Evolutionary conservation across 2,113 vertebrate species (phyloP).

Genomic region (Aleadryas rufinucha): DNA sequence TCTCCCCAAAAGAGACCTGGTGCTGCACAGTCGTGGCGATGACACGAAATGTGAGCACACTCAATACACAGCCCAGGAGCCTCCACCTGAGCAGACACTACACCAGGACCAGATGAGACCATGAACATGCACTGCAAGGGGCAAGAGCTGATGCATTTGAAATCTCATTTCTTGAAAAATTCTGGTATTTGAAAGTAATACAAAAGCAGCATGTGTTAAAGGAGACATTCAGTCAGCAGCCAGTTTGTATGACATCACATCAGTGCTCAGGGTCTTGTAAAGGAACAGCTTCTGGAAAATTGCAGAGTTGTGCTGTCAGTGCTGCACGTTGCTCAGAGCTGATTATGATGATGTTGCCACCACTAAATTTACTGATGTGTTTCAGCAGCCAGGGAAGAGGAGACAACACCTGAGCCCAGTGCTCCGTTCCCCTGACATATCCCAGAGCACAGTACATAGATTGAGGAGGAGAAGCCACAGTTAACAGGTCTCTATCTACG

Average conservation of each 20-base stretch:
- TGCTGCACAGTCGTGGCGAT: rapidly evolving
- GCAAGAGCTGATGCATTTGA: background rate
- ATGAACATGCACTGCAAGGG: background rate
- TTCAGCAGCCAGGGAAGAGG: background rate
- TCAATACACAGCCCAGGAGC: background rate
- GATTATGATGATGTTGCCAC: background rate
- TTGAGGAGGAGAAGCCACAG: background rate
- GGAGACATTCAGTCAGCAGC: background rate
- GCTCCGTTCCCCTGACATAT: background rate
- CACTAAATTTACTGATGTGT: background rate
- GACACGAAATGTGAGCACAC: rapidly evolving
- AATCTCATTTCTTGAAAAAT: background rate
- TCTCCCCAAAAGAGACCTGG: background rate
- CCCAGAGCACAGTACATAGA: background rate
- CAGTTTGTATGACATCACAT: background rate
- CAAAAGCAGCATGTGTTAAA: background rate
- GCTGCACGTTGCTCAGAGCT: background rate
- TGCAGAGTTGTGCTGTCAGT: background rate
- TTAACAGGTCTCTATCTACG: background rate
- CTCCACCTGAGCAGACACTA: background rate
- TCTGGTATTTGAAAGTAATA: background rate
- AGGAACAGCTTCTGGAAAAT: background rate
- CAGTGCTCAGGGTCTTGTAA: background rate
- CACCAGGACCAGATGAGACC: background rate
- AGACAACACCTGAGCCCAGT: background rate